Evolutionary conservation across 2,888 invertebrate species (phyloP).

Genomic region (Lasioglossum zephyrum): DNA sequence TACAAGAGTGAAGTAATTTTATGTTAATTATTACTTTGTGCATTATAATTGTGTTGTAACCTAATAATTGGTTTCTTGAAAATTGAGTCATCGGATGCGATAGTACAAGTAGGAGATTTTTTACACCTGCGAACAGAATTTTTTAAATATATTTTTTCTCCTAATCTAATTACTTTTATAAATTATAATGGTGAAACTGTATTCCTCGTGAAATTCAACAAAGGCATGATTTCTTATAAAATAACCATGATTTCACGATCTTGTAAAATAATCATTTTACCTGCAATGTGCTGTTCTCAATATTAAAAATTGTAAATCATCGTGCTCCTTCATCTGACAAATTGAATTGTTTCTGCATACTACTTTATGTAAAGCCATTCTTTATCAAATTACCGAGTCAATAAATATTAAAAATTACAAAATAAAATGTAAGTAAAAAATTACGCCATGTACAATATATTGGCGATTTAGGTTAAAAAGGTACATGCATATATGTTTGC

Average conservation of each 20-base stretch:
- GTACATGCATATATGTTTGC: constrained; percentile 2
- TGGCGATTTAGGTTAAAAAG: constrained; percentile 22
- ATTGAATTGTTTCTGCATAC: not conserved
- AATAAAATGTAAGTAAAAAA: constrained; percentile 7
- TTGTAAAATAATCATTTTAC: not conserved
- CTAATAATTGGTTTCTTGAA: not conserved
- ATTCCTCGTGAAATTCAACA: not conserved
- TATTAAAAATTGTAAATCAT: not conserved
- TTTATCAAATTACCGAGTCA: not conserved
- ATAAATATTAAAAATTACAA: not conserved
- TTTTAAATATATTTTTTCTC: not conserved
- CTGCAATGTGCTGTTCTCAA: not conserved
- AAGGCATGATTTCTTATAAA: not conserved
- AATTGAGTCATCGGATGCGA: not conserved
- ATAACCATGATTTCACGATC: not conserved
- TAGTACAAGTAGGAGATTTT: not conserved
- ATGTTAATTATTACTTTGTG: not conserved
- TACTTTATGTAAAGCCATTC: constrained; percentile 4
- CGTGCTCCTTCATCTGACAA: not conserved
- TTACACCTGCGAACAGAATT: not conserved
- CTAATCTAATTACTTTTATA: not conserved
- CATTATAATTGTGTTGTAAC: not conserved
- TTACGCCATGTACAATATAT: not conserved
- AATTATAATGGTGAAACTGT: not conserved
- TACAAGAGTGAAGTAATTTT: not conserved